Conservation (phyloP, 1,140 invertebrate genomes). For the Philopotamus ludificatus region DNA sequence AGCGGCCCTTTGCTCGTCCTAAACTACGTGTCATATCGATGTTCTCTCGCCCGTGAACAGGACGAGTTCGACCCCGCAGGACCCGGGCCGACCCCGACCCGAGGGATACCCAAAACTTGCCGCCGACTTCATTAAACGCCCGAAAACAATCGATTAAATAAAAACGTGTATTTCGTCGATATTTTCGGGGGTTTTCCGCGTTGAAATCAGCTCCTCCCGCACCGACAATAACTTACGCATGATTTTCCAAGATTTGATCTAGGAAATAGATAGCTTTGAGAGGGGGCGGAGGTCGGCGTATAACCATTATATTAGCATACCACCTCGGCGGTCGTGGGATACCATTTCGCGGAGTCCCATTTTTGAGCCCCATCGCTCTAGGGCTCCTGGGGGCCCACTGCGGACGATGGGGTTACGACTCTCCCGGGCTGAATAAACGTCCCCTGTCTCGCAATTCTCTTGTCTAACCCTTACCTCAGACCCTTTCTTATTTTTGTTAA, state of each 20-base stretch:
- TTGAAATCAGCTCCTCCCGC: conserved; percentile 34
- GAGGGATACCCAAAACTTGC: background rate
- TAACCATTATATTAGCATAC: conserved; percentile 42
- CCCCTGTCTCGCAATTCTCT: conserved; percentile 39
- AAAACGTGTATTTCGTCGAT: too few relatives aligned
- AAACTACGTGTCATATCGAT: conserved; percentile 40
- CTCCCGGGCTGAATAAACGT: conserved; percentile 41
- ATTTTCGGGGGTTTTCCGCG: conserved; percentile 9
- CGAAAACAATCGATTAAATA: too few relatives aligned
- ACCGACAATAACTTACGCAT: conserved; percentile 40
- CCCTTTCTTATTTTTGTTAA: conserved; percentile 21
- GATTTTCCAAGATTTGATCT: conserved; percentile 42
- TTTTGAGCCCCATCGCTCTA: conserved; percentile 19
- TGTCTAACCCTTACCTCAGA: conserved; percentile 35
- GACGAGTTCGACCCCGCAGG: conserved; percentile 24
- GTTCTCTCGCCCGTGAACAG: conserved; percentile 29
- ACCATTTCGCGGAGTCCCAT: conserved; percentile 2
- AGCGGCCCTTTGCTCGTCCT: conserved; percentile 35
- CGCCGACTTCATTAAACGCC: too few relatives aligned
- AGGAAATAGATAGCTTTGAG: conserved; percentile 32
- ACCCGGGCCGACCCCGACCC: background rate
- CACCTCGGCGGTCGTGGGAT: conserved; percentile 16
- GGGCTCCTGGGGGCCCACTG: conserved; percentile 39
- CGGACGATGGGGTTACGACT: conserved; percentile 42
- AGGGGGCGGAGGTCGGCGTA: conserved; percentile 26